phyloP scores from a whole-genome alignment of 2,888 invertebrate genomes.

The Charanyca ferruginea region DNA sequence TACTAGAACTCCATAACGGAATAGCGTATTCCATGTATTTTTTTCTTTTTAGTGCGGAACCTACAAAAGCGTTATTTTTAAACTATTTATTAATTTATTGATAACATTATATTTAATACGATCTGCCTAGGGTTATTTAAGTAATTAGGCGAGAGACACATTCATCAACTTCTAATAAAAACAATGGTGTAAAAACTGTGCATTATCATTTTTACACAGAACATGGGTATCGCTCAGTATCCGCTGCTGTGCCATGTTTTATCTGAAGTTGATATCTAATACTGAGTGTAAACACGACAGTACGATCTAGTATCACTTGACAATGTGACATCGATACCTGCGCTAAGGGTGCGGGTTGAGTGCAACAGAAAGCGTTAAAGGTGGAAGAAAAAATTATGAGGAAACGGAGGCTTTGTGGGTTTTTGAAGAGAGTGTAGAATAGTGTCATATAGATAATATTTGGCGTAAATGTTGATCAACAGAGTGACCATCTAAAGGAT shows the following conservation, averaged over 20 bases:
- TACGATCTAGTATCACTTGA: constrained; percentile 62
- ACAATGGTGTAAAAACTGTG: neutral
- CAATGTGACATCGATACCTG: constrained; percentile 67
- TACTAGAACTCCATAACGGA: too few species aligned
- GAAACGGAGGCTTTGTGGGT: too few species aligned
- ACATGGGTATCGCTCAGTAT: constrained; percentile 14
- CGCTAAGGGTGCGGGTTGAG: constrained; percentile 39
- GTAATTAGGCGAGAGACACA: neutral
- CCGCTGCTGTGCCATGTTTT: constrained; percentile 25
- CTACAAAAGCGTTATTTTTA: too few species aligned
- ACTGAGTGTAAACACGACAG: constrained; percentile 56
- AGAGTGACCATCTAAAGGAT: too few species aligned
- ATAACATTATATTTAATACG: neutral
- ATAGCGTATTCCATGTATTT: too few species aligned
- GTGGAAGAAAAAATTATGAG: neutral
- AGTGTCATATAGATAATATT: too few species aligned
- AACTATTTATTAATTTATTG: too few species aligned
- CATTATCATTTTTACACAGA: constrained; percentile 1
- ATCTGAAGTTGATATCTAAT: constrained; percentile 54
- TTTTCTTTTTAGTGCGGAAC: too few species aligned
- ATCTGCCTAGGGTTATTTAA: neutral
- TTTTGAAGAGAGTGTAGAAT: too few species aligned
- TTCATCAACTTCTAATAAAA: neutral
- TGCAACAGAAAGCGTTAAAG: constrained; percentile 21
- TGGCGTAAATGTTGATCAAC: too few species aligned